Base-by-base conservation (phyloP, 2,797 vertebrate species). In the Morus bassanus region DNA sequence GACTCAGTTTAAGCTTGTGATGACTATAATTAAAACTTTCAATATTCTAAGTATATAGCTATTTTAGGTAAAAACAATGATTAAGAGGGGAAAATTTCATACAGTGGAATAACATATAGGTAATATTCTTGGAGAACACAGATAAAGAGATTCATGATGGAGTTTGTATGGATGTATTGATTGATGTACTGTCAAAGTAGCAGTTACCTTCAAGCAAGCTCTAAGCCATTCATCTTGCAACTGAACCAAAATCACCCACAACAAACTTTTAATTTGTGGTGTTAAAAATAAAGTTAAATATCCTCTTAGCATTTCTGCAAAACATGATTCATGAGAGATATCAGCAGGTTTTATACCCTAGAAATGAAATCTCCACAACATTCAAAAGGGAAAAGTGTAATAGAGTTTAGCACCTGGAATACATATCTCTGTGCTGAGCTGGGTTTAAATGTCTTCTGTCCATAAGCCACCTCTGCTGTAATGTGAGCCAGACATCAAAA, bases 401-500 rank as follows among this genome's bases (percentile, higher is more conserved):
- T 50, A 22, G 14, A 51, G 21, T 25, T 94, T 89, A 92, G 24
- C 68, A 76, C 21, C 60, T 57, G 69, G 25, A 95, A 74, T 79
- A 45, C 22, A 37, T 53, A 72, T 48, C 57, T 65, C 8, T 21
- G 37, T 3, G 3, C 39, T 91, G n/a, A 48, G 4, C 12, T 94
- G 13, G 1, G 7, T 54, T 68, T 77, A 19, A 78, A 19, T 63
- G n/a, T 86, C 5, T 37, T 85, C 48, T 43, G 39, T 83, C 18
- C 12, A 6, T 30, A 45, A 63, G 1, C 10, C 18, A 56, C 6
- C 21, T 28, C 22, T 70, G 25, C 25, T 86, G 22, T 39, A 78
- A 25, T 0, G 0, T 1, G 1, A 65, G 13, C 4, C 31, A 63
- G 27, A 57, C 13, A 43, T 17, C 33, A 93, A 61, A 85, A 65